Evolutionary conservation across 2,797 vertebrate species (phyloP), one percentile per base, ranked within the genome.

Genomic region (Gastrophryne carolinensis): DNA sequence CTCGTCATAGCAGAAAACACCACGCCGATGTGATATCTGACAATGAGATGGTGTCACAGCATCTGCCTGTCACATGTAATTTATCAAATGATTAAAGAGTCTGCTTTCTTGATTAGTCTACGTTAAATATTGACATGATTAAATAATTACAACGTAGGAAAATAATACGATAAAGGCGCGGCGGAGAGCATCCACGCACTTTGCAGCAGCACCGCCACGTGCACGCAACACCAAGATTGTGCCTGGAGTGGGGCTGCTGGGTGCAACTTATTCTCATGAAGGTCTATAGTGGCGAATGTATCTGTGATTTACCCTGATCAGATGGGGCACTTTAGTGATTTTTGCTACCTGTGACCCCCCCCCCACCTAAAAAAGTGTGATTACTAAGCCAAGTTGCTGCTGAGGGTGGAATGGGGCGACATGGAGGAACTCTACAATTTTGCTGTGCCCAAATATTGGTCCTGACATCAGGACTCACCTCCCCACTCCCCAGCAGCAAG

Each of bases 81-180:
- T 53, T 54, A 37, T 54, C 26, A 3, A 27, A 24, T 41, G 4
- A 56, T 68, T 68, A 27, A 23, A 5, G 32, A 29, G 50, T 53
- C 50, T 12, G 4, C 21, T 23, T 11, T 41, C 52, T 37, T 56
- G 50, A 68, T 68, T 41, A 41, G 32, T 56, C 27, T 39, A 56
- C n/a, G 34, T 68, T 56, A 56, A 68, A 68, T 68, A 68, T 68
- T 68, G 65, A 56, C 65, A 68, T 54, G 65, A 56, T 39, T 8
- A 17, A 54, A 41, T 68, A 68, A 68, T 68, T 68, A 56, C 56
- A 39, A 24, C 15, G 50, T 27, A 9, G 65, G n/a, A 39, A 34
- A 68, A 56, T 56, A 52, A 53, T 13, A 53, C 9, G 23, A 37
- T 37, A 30, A 50, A 19, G 8, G 29, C 30, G 12, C 47, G 41